Base-by-base conservation (phyloP, 2,113 vertebrate genomes). In the Corythornis cristatus region DNA sequence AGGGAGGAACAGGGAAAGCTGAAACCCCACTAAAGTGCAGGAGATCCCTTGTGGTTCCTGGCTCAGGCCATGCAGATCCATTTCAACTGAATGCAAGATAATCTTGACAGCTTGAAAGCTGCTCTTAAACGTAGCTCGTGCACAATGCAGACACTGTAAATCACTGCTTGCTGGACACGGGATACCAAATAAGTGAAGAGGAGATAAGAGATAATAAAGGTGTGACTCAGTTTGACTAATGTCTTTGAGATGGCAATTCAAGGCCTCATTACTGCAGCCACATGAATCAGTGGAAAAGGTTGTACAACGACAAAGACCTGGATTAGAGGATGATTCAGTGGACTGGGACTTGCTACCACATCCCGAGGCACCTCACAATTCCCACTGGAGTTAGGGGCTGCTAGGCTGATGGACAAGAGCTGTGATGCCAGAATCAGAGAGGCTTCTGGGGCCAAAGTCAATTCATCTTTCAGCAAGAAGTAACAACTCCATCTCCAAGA, bases 41-140 rank as follows among this genome's bases (percentile, higher is more conserved):
- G 96, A 96, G 93, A 90, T 95, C 93, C 68, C 68, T 93, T 91
- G 79, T 83, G 90, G 95, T 93, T 94, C 80, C 92, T 95, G 89
- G 93, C 95, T 90, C 17, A 14, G 31, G 77, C 50, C 54, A 54
- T 43, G 76, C 3, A 42, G 95, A 91, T 91, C 83, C 86, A 89
- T 94, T 93, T 95, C 83, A 93, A 77, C 81, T 86, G 81, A 96
- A 54, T 4, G 15, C 35, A 40, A 62, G 83, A 93, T 95, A 92
- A 96, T 94, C 88, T 93, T 86, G 96, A 96, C 92, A 94, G 92
- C 58, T 68, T 84, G 88, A 89, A 50, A 95, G 77, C 82, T 76
- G 3, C 89, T 94, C 78, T 60, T 66, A 75, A 75, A 72, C 18
- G 51, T 1, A 92, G 77, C 92, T 89, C 3, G 6, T 92, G 89